Evolutionary conservation across 2,113 vertebrate species (phyloP), one percentile per base, ranked within the genome.

Genomic region (Ranitomeya imitator): DNA sequence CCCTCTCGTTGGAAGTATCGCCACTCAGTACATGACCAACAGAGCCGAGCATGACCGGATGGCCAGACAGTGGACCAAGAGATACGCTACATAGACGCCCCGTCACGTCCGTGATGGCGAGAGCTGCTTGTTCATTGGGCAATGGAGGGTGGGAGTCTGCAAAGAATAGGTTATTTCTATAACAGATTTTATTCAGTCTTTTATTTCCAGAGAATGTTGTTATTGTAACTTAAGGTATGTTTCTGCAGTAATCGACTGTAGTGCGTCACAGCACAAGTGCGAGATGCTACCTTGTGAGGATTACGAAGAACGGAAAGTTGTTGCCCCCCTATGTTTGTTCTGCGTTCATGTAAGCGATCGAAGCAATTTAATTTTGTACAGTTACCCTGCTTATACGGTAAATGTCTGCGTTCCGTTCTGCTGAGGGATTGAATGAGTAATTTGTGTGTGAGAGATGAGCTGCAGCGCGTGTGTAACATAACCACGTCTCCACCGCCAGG

Each of bases 61-160:
- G 95, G 97, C 97, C 96, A 96, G 97, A 96, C 97, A 98, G 92
- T 99, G 97, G 97, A 98, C 97, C 91, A 98, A 98, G 94, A 93
- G 97, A 95, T 99, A 99, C 0, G 97, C 97, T 90, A 98, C 97
- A 96, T 99, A 96, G 94, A 90, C 71, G 86, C 92, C 83, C 92
- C 6, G 18, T 18, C 90, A 90, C 89, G 92, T 95, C 94, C 93
- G 93, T 94, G 93, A 94, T 93, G 93, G 92, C 94, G 94, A 95
- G 94, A 95, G 95, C 95, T 96, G 96, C 94, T 94, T 94, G 93
- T 94, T 93, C 93, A 94, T 94, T 94, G 94, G 91, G 91, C 90
- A 94, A 93, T 88, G 93, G 93, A 91, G 92, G 95, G 95, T 92
- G 94, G 93, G 93, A 91, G 91, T 93, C 92, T 93, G 93, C 94